Evolutionary conservation across 2,113 vertebrate species (phyloP), one percentile per base, ranked within the genome.

Genomic region (Myodes glareolus): DNA sequence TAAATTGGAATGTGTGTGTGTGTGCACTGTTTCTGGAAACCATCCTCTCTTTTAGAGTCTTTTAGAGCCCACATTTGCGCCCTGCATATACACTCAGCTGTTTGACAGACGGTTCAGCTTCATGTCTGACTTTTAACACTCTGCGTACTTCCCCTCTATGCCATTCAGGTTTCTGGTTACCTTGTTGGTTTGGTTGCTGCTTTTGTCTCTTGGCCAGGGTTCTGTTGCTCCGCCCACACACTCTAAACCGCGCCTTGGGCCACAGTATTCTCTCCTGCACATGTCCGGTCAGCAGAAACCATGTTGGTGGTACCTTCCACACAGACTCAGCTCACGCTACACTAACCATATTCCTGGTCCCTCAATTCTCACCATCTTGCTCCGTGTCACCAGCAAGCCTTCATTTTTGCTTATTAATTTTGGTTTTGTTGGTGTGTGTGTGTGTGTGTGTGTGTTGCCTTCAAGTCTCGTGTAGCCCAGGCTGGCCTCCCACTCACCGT

Each of bases 101-200:
- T 61, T 16, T 58, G 68, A 63, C 25, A 45, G 50, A 61, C 7
- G 8, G 29, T 5, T 36, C 11, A 36, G 45, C 36, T 13, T 68
- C 86, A 17, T 16, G 78, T 65, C 92, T 85, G 31, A 78, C 82
- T 45, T 42, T 63, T 61, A 77, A 27, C 29, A 16, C 31, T n/a
- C 0, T 14, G 5, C 31, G 7, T 14, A 6, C 6, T 47, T 42
- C 52, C 11, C 13, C 36, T 9, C 12, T 31, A 3, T 19, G 12
- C 1, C 16, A 9, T 2, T 4, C 3, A 25, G 33, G 31, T 12
- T 21, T 25, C n/a, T 68, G 93, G 39, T 2, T 63, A 5, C 13
- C 10, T 36, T 45, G 61, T 45, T 7, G 16, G 82, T 10, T 85
- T 45, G 13, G 7, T 31, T 67, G 42, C 63, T 86, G 45, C 29